Evolutionary conservation across 2,113 vertebrate genomes (phyloP), one percentile per base, ranked within the genome.

Genomic region (Muntiacus reevesi): DNA sequence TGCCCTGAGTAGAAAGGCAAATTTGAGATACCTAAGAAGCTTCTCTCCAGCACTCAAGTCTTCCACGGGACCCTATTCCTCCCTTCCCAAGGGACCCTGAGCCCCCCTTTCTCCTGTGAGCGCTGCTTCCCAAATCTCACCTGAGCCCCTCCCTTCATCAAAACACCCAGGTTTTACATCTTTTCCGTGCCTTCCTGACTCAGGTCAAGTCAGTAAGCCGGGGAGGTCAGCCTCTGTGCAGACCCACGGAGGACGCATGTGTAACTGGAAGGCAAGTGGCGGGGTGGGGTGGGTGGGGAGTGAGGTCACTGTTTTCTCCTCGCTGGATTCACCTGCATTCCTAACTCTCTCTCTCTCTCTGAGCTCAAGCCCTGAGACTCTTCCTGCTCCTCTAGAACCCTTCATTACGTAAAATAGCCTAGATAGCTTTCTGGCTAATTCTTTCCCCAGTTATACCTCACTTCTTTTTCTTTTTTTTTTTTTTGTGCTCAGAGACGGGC

Each of bases 201-300:
- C 76, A 47, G 0, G 5, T 11, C 9, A 54, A 55, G 11, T 62
- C 28, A 13, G 74, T 9, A n/a, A 2, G 2, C 13, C 16, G 4
- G 47, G 10, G 17, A 47, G 7, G 27, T 6, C 13, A 3, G 16
- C 54, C 23, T 43, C 57, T 7, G 28, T 10, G 47, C 21, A 3
- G 11, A 15, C 25, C 78, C 33, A 27, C 1, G 9, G 43, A n/a
- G 6, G 89, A 79, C 21, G 13, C 25, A 7, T 15, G 62, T 36
- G 21, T 28, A 43, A 23, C 27, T 5, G 40, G 60, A 50, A 45
- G 55, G 47, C 7, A 2, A 40, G 14, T 19, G 13, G 33, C 0
- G 28, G 30, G 50, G 36, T 14, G 2, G 17, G 3, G n/a, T 1
- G 55, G 23, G 71, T 14, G 36, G 4, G 10, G 7, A 45, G 23